Base-by-base conservation (phyloP, 2,888 invertebrate genomes). In the Auanema freiburgensis region DNA sequence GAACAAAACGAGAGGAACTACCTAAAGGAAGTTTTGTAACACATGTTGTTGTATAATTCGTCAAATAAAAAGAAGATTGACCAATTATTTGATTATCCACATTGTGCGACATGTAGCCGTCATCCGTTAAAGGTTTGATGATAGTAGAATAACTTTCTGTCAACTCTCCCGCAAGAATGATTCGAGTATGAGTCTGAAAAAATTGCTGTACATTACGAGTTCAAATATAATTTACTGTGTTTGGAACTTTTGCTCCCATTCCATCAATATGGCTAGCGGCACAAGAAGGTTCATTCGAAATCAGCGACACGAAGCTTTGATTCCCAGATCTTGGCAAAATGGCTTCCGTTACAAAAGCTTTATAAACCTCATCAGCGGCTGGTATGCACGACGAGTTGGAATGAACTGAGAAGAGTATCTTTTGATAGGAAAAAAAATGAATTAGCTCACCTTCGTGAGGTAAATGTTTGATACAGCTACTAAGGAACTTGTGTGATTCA, bases 1-100 rank as follows among this genome's bases (percentile, higher is more conserved):
- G 4, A 16, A 46, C 10, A 46, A 21, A 10, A 5, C 10, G 21
- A 46, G 10, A 46, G 46, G 10, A 5, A 14, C 1, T 14, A 68
- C 68, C 68, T 57, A 66, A 63, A 14, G 69, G 66, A 23, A 73
- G 65, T 18, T 60, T 61, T 33, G 71, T 64, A 2, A 57, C 42
- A 50, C 73, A 73, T 11, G 62, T 61, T 11, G 73, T 73, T 10
- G 67, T 62, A 33, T 66, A 66, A 42, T 71, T 73, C n/a, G 55
- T 53, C 18, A 73, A 58, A 46, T 69, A 73, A 54, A 59, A 69
- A 11, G 53, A 25, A 40, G 59, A 55, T 24, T 69, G 61, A 16
- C 55, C 43, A n/a, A 73, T 62, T 10, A 73, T 60, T 59, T 73
- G 73, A 56, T 67, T 65, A 44, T 73, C 73, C 10, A 66, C 24